Percentiles rank a stretch among this genome's conserved stretches.
Conservation (phyloP, 2,113 vertebrate species). For the Apistogramma diplotaenia region DNA sequence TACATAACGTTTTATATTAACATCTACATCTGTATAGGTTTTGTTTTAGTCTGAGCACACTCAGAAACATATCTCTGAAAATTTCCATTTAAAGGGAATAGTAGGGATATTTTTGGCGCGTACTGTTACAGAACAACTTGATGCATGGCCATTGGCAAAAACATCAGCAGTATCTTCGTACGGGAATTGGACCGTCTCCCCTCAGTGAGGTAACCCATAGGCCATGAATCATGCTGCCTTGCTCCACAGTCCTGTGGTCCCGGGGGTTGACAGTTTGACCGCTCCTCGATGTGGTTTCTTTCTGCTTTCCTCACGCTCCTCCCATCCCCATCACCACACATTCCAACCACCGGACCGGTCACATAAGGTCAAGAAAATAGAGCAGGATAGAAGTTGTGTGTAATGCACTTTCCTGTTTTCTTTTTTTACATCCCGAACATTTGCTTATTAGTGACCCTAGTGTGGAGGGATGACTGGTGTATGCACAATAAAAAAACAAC, state of each 20-base stretch:
- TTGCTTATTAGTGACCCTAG: neutral
- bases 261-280: constrained; percentile 61
- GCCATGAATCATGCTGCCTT: constrained; percentile 70
- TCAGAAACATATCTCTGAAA: constrained; percentile 17
- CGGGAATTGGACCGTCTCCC: constrained; percentile 61
- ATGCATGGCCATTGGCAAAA: constrained; percentile 55
- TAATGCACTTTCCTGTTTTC: neutral
- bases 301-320: constrained; percentile 51
- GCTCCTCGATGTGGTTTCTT: constrained; percentile 66
- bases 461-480: neutral
- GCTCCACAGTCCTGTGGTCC: constrained; percentile 64
- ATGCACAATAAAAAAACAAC: neutral
- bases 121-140: constrained; percentile 58
- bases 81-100: constrained; percentile 51
- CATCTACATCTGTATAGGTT: constrained; percentile 3
- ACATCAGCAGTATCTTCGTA: constrained; percentile 55
- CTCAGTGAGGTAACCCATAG: constrained; percentile 69
- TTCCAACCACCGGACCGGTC: constrained; percentile 69
- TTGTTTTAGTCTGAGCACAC: neutral
- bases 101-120: constrained; percentile 61
- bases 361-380: constrained; percentile 65
- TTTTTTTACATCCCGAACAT: neutral
- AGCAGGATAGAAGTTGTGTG: constrained; percentile 19
- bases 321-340: constrained; percentile 64
- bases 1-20: constrained; percentile 29